Conservation (phyloP, 2,888 invertebrate genomes). For the Eupithecia tripunctaria region DNA sequence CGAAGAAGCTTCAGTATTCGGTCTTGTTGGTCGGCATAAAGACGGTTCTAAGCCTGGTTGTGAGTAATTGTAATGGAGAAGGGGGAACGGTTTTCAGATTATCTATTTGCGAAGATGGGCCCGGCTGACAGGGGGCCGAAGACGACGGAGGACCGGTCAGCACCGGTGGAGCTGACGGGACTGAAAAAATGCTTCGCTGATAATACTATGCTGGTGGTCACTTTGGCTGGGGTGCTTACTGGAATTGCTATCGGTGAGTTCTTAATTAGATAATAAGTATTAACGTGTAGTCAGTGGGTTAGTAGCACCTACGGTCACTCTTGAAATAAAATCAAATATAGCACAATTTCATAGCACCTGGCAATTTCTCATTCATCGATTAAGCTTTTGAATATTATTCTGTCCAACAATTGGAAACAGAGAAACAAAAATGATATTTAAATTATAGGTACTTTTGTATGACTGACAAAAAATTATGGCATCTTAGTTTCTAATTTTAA, state of each 20-base stretch:
- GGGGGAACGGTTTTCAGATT: conserved; percentile 90
- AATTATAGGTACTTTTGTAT: too few species aligned
- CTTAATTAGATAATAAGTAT: neutral
- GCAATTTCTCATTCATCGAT: neutral
- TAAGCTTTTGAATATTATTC: neutral
- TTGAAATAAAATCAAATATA: neutral
- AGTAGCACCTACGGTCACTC: neutral
- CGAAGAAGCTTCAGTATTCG: conserved; percentile 10
- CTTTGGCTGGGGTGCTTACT: conserved; percentile 90
- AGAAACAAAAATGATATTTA: too few species aligned
- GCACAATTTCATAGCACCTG: neutral
- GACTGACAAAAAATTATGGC: too few species aligned
- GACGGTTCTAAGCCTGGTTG: conserved; percentile 47
- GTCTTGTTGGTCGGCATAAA: conserved; percentile 12
- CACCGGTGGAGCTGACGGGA: conserved; percentile 87
- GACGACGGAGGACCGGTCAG: conserved; percentile 85
- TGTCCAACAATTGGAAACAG: too few species aligned
- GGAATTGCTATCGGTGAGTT: conserved; percentile 89
- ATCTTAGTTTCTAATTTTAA: too few species aligned
- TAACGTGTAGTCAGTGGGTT: neutral
- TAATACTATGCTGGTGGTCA: conserved; percentile 91
- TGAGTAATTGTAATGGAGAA: conserved; percentile 83
- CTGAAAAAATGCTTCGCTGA: conserved; percentile 88
- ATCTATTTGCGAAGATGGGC: conserved; percentile 92
- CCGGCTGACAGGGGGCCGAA: conserved; percentile 86